Base-by-base conservation (phyloP, 2,113 vertebrate species). In the Pampusana beccarii region DNA sequence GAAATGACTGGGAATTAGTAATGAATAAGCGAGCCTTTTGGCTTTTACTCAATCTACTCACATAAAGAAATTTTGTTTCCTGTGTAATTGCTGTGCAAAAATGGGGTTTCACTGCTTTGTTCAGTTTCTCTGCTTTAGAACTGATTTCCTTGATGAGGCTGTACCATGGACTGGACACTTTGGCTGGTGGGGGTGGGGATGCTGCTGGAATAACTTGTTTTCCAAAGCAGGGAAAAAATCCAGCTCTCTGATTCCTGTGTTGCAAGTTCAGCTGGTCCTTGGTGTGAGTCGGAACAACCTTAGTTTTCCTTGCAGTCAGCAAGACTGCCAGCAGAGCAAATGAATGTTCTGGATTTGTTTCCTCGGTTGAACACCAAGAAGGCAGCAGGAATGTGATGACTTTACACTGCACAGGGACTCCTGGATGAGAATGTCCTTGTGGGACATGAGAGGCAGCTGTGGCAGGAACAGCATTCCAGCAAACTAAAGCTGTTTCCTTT, bases 1-100 rank as follows among this genome's bases (percentile, higher is more conserved):
- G 69, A 93, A 95, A 91, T 57, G 6, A 64, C 77, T 78, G 72
- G 15, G 80, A 93, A 88, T 33, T 8, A 24, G 31, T 58, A 86
- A 89, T 53, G 83, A 92, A 57, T 88, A 93, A 87, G 58, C 23
- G 71, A 90, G 78, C 25, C 28, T 94, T 94, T 92, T 88, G 88
- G 64, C 77, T 95, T 96, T 90, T 93, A 57, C 42, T 90, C 56
- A 71, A 26, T 74, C 80, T 83, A 50, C 48, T 57, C 69, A 77
- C 64, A 83, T 71, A 84, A 88, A 95, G 50, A 94, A 86, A 83
- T 70, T 15, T 81, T 72, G 13, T 8, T 92, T 88, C 77, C 57
- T 81, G 77, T 79, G 61, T 94, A 96, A 86, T 93, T 93, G 69
- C 72, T 92, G 80, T 31, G 33, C 72, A 88, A 80, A 73, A 54